phyloP scores from a whole-genome alignment of 2,888 invertebrate species.

The Carabus problematicus region DNA sequence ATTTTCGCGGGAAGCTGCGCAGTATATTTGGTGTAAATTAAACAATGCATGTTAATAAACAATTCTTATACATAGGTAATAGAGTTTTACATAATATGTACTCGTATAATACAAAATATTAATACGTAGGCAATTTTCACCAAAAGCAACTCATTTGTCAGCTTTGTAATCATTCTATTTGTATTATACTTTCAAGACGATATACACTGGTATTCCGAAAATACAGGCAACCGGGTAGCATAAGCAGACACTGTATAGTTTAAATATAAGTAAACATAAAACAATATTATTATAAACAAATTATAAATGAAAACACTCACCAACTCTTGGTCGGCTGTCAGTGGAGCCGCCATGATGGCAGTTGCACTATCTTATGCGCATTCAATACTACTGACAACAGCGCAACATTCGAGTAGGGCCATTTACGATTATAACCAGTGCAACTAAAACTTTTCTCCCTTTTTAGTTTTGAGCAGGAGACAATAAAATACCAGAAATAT shows the following conservation, averaged over 20 bases:
- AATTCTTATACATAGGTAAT: neutral
- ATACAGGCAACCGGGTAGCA: no score
- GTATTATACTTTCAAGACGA: no score
- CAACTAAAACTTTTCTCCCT: no score
- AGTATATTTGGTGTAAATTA: slow-evolving; percentile 11
- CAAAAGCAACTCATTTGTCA: slow-evolving; percentile 17
- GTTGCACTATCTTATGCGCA: slow-evolving; percentile 40
- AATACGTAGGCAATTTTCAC: slow-evolving; percentile 34
- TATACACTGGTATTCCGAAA: no score
- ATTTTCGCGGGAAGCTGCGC: slow-evolving; percentile 34
- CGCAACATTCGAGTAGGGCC: slow-evolving; percentile 22
- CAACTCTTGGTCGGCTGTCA: slow-evolving; percentile 80
- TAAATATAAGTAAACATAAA: no score
- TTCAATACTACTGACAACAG: slow-evolving; percentile 39
- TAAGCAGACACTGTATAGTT: no score
- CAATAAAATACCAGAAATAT: no score
- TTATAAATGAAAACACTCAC: slow-evolving; percentile 63
- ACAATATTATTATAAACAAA: slow-evolving; percentile 11
- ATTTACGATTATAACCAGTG: no score
- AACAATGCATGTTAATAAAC: slow-evolving; percentile 6
- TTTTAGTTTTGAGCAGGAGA: no score
- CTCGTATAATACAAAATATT: slow-evolving; percentile 17
- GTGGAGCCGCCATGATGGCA: slow-evolving; percentile 72
- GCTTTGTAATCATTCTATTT: no score
- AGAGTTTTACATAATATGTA: slow-evolving; percentile 7